Conservation (phyloP, 2,113 vertebrate genomes). For the Callopanchax toddi region DNA sequence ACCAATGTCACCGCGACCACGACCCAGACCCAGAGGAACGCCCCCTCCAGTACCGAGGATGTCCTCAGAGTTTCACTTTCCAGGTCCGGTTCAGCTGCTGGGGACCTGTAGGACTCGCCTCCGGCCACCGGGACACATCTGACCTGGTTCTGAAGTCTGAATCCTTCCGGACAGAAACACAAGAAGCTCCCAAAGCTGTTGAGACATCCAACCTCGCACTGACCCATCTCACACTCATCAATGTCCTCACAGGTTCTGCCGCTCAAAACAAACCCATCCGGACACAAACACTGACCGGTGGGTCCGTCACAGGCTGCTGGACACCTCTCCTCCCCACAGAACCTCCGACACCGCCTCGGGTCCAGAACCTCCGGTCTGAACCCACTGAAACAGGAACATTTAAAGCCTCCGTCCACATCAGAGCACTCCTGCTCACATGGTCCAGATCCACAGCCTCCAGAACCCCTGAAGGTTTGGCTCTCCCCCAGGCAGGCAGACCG, state of each 20-base stretch:
- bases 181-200: conserved; percentile 60
- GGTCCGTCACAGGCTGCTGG: neutral
- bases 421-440: conserved; percentile 67
- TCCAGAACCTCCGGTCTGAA: conserved; percentile 39
- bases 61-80: conserved; percentile 7
- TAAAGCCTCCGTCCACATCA: conserved; percentile 38
- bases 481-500: conserved; percentile 41
- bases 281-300: conserved; percentile 18
- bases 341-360: conserved; percentile 14
- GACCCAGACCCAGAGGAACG: conserved; percentile 61
- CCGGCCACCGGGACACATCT: conserved; percentile 8
- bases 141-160: neutral
- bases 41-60: neutral
- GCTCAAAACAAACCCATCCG: conserved; percentile 22
- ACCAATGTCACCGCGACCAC: conserved; percentile 13
- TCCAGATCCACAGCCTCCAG: neutral
- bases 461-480: conserved; percentile 3
- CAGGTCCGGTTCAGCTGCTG: neutral
- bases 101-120: conserved; percentile 1
- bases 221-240: conserved; percentile 9
- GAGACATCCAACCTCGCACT: conserved; percentile 32
- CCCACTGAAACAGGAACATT: conserved; percentile 58
- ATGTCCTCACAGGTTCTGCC: conserved; percentile 20
- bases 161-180: conserved; percentile 45
- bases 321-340: conserved; percentile 55